Base-by-base conservation (phyloP, 2,113 vertebrate genomes). In the Heterotis niloticus region DNA sequence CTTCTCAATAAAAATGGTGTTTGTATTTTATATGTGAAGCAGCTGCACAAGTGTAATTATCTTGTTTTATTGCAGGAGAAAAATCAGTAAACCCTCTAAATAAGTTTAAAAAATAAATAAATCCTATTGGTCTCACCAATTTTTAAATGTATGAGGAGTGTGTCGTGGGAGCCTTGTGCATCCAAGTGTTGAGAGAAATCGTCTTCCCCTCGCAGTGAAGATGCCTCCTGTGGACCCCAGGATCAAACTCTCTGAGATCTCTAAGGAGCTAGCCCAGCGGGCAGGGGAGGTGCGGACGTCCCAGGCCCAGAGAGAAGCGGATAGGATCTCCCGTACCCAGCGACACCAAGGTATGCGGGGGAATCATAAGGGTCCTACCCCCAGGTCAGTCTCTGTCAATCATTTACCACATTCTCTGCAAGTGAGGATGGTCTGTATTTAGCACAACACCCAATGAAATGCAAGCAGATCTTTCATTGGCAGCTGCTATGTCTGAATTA, bases 261-360 rank as follows among this genome's bases (percentile, higher is more conserved):
- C 95, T 79, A 92, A 91, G 85, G 97, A 98, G 83, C 94, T 92
- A 75, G 95, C 95, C 77, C 93, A 96, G 80, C 94, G 88, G 87
- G 95, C 92, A 28, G 88, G 86, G 69, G 94, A 94, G 75, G 85
- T 92, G 84, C 95, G 89, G 84, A 91, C 78, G 83, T 87, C 92
- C 70, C 87, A 90, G 24, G 81, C 92, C 69, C 92, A 93, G 75
- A 94, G 89, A 85, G 95, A 96, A 72, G 80, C 75, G 0, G 95
- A 96, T 26, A 91, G 89, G 84, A 89, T 86, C 57, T 92, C 89
- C 17, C 91, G 85, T 65, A 44, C 85, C 70, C 83, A 86, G 28
- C 93, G 87, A 68, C 85, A 89, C 56, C 90, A 88, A 93, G 96
- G 95, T 95, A 85, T 29, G 79, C 23, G 16, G 70, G 13, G 64